Evolutionary conservation across 1,140 invertebrate species (phyloP).

Genomic region (Neomicropteryx cornuta): DNA sequence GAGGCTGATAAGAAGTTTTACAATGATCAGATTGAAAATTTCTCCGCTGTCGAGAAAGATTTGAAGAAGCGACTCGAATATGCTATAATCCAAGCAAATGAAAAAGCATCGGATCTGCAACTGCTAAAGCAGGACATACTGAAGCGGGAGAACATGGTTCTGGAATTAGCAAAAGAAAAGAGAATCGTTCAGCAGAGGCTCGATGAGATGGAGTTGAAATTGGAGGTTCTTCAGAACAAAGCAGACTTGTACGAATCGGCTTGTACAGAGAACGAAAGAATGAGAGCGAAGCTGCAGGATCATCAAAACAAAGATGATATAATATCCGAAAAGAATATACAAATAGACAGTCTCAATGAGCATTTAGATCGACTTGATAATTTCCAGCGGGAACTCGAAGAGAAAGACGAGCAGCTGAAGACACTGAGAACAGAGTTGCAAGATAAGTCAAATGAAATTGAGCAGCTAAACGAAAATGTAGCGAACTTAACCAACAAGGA

Average conservation of each 20-base stretch:
- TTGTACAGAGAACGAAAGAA: slow-evolving; percentile 27
- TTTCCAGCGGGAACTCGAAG: slow-evolving; percentile 30
- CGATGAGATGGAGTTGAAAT: slow-evolving; percentile 29
- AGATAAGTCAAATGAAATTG: slow-evolving; percentile 31
- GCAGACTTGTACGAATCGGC: slow-evolving; percentile 22
- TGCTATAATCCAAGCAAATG: slow-evolving; percentile 40
- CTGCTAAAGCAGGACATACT: slow-evolving; percentile 44
- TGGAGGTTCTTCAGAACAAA: slow-evolving; percentile 27
- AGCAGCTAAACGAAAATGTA: slow-evolving; percentile 29
- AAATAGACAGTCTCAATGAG: slow-evolving; percentile 38
- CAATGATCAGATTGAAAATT: slow-evolving; percentile 41
- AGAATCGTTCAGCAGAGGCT: slow-evolving; percentile 35
- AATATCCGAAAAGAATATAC: slow-evolving; percentile 38
- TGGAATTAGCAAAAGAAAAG: slow-evolving; percentile 46
- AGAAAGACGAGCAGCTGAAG: slow-evolving; percentile 34
- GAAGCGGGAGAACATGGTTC: slow-evolving; percentile 46
- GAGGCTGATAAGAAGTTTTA: slow-evolving; percentile 46
- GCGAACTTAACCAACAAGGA: slow-evolving; percentile 29
- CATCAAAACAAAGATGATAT: slow-evolving; percentile 32
- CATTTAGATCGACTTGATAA: slow-evolving; percentile 36
- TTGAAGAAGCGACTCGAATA: slow-evolving; percentile 44
- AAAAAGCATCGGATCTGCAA: slow-evolving; percentile 44
- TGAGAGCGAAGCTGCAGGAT: slow-evolving; percentile 28
- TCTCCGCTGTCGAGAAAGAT: slow-evolving; percentile 39
- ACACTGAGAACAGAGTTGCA: slow-evolving; percentile 28